Evolutionary conservation across 2,888 invertebrate genomes (phyloP).

Genomic region (Cybosia mesomella): DNA sequence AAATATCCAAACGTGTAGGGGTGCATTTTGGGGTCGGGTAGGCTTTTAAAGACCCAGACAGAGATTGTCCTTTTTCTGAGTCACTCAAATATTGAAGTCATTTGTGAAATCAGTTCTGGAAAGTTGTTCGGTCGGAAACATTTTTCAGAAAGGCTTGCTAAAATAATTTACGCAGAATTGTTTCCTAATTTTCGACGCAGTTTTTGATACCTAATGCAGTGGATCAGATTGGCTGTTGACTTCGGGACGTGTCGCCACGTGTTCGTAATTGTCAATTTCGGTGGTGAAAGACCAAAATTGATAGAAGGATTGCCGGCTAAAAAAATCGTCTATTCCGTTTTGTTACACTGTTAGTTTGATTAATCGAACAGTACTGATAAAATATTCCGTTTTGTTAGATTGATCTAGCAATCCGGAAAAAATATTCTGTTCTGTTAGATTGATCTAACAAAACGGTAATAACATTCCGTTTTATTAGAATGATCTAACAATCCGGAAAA

Average conservation of each 20-base stretch:
- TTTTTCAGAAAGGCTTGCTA: neutral
- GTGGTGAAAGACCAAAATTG: no score
- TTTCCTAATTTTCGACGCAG: neutral
- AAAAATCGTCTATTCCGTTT: no score
- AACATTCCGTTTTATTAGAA: no score
- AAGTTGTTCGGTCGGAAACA: constrained; percentile 10
- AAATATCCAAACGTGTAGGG: constrained; percentile 71
- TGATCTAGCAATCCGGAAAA: no score
- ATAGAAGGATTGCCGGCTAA: no score
- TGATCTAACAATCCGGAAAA: no score
- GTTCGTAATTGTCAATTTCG: no score
- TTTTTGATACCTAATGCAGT: neutral
- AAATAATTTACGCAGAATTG: neutral
- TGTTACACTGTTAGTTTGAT: no score
- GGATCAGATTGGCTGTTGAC: neutral
- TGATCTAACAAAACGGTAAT: no score
- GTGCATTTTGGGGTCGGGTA: constrained; percentile 49
- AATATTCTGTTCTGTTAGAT: no score
- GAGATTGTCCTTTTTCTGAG: constrained; percentile 37
- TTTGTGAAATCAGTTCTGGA: constrained; percentile 34
- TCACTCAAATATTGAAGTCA: constrained; percentile 29
- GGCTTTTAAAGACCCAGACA: constrained; percentile 52
- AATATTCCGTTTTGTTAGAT: no score
- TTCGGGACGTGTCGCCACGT: neutral
- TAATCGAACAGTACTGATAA: no score